phyloP scores from a whole-genome alignment of 2,797 vertebrate genomes.

The Rhincodon typus region DNA sequence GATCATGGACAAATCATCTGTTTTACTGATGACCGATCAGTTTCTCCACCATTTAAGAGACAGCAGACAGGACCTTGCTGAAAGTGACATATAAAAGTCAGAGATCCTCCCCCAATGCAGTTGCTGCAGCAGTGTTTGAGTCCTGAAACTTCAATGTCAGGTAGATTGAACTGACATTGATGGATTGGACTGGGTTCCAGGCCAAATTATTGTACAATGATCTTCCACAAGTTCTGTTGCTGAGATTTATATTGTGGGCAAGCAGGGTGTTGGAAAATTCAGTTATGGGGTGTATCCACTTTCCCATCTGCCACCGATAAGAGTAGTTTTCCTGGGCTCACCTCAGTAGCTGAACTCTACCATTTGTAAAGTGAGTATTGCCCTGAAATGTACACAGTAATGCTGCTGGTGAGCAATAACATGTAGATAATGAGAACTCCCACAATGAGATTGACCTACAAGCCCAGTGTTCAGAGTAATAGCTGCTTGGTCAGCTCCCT shows the following conservation, averaged over 20 bases:
- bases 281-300: not conserved
- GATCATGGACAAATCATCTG: not conserved
- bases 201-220: not conserved
- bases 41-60: not conserved
- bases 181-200: not conserved
- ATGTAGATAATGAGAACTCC: not conserved
- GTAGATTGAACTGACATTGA: not conserved
- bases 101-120: not conserved
- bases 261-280: not conserved
- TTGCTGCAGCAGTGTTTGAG: not conserved
- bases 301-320: not conserved
- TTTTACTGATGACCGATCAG: not conserved
- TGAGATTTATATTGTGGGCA: not conserved
- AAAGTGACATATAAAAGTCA: not conserved
- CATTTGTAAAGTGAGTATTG: too few relatives aligned
- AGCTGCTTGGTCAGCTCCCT: not conserved
- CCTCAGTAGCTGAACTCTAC: not conserved
- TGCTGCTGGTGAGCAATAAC: not conserved
- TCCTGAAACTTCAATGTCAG: not conserved
- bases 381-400: not conserved
- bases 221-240: not conserved
- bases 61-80: not conserved
- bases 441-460: not conserved
- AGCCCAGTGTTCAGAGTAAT: not conserved
- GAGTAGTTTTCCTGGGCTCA: not conserved